Evolutionary conservation across 2,113 vertebrate species (phyloP).

Genomic region (Muscicapa adusta): DNA sequence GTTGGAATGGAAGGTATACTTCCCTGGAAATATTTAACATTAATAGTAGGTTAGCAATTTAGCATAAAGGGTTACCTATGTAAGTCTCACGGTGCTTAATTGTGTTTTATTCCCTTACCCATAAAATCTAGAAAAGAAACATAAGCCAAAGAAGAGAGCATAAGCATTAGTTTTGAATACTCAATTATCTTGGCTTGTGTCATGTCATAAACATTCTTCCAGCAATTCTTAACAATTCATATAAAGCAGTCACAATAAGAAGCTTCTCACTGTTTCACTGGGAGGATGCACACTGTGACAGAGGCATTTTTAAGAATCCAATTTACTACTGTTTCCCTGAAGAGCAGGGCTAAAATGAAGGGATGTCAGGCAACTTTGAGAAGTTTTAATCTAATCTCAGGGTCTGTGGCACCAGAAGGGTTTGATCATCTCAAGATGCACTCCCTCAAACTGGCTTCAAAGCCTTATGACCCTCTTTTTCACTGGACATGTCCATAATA

Average conservation of each 20-base stretch:
- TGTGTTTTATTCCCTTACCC: neutral
- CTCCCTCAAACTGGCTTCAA: neutral
- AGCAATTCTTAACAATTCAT: neutral
- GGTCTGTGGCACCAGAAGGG: neutral
- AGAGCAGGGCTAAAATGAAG: neutral
- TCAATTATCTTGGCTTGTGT: neutral
- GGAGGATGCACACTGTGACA: neutral
- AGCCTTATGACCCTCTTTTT: neutral
- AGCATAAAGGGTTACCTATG: neutral
- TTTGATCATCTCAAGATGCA: neutral
- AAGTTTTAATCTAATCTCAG: neutral
- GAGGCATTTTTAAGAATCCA: neutral
- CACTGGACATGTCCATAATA: neutral
- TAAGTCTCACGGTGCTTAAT: neutral
- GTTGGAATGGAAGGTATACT: neutral
- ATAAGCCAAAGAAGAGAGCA: neutral
- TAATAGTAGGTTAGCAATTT: neutral
- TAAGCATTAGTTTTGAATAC: neutral
- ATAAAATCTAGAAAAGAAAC: neutral
- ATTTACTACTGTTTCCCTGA: neutral
- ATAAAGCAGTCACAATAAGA: neutral
- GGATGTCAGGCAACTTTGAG: neutral
- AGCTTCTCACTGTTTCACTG: neutral
- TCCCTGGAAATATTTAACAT: neutral
- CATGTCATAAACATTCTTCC: neutral